Evolutionary conservation across 1,140 invertebrate genomes (phyloP).

Genomic region (Magallana angulata): DNA sequence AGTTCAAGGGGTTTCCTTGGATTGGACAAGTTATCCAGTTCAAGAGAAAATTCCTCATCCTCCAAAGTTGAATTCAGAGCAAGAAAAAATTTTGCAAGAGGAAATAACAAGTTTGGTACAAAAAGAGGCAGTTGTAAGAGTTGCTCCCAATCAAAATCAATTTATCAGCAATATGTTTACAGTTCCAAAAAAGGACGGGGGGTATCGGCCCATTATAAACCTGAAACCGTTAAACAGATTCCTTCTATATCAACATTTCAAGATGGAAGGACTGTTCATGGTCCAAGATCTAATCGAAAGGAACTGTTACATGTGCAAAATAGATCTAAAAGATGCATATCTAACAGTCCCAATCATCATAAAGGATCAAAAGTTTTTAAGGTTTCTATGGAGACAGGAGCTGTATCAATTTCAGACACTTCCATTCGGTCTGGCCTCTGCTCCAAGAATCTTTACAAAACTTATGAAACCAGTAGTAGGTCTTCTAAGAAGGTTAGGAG

Average conservation of each 20-base stretch:
- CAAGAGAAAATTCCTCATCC: constrained; percentile 8
- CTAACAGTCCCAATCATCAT: constrained; percentile 41
- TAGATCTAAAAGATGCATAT: constrained; percentile 60
- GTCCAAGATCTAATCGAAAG: constrained; percentile 39
- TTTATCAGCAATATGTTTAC: constrained; percentile 25
- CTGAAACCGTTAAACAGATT: constrained; percentile 31
- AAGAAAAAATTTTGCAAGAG: constrained; percentile 15
- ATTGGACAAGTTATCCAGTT: constrained; percentile 16
- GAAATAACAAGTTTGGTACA: constrained; percentile 33
- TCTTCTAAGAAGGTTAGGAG: constrained; percentile 29
- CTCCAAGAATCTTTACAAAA: constrained; percentile 44
- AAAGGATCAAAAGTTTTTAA: constrained; percentile 37
- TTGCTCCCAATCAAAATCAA: not conserved
- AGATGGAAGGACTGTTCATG: constrained; percentile 54
- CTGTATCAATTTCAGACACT: constrained; percentile 37
- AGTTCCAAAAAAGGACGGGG: not conserved
- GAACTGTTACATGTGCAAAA: constrained; percentile 41
- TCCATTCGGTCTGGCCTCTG: constrained; percentile 47
- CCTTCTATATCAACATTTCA: constrained; percentile 35
- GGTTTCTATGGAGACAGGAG: constrained; percentile 34
- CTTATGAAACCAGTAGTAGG: constrained; percentile 35
- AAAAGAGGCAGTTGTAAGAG: constrained; percentile 6
- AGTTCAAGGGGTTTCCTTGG: constrained; percentile 13
- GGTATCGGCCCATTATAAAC: not conserved
- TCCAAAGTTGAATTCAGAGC: not conserved